Conservation (phyloP, 2,113 vertebrate genomes). For the Crocuta crocuta region DNA sequence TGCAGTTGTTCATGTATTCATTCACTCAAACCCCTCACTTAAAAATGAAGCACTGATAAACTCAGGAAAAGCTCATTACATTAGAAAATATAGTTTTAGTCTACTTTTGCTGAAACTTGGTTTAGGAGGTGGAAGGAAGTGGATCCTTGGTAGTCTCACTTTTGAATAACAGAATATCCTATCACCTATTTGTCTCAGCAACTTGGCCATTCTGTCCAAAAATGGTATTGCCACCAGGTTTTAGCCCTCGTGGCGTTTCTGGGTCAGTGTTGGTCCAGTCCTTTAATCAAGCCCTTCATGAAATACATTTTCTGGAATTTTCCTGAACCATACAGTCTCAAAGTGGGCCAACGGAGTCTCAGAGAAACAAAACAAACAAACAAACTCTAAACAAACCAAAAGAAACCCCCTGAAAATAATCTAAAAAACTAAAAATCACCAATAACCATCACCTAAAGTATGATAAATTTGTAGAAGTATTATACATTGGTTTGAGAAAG, state of each 20-base stretch:
- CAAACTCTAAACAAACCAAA: neutral
- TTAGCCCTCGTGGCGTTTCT: neutral
- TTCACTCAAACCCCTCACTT: neutral
- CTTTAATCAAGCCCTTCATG: neutral
- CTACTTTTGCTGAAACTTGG: neutral
- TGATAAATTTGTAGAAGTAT: neutral
- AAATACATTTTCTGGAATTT: slow-evolving; percentile 33
- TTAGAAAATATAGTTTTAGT: neutral
- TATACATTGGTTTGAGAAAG: neutral
- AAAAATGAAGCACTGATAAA: neutral
- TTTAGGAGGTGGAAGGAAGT: neutral
- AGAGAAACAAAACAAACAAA: neutral
- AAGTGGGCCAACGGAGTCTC: neutral
- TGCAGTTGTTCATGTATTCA: neutral
- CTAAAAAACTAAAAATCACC: neutral
- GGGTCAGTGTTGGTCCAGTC: neutral
- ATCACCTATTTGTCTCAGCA: neutral
- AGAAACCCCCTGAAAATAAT: neutral
- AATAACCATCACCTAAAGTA: neutral
- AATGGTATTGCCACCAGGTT: neutral
- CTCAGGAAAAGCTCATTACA: neutral
- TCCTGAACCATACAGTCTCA: neutral
- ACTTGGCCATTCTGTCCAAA: neutral
- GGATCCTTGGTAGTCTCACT: neutral
- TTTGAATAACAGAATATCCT: neutral